These are phyloP conservation scores for Atherinosoma microstoma DNA, from an alignment of 2,797 vertebrate genomes.

Conservation along the genomic window DNA sequence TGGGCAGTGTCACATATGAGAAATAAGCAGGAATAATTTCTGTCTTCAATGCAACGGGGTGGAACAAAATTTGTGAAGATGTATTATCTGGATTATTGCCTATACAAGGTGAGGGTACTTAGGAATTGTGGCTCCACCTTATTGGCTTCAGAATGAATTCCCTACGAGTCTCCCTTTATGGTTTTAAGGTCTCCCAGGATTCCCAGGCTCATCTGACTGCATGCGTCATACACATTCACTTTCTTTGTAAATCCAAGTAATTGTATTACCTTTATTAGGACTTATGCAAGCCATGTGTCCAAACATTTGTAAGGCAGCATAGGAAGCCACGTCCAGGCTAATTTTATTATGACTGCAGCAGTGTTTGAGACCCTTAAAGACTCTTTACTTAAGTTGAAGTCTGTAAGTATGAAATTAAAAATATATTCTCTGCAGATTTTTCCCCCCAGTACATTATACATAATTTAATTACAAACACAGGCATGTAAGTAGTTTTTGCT, in stretches of 20 bases:
- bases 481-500: not conserved
- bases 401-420: not conserved
- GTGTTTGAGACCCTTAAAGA: not conserved
- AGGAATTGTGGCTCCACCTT: slow-evolving; percentile 66
- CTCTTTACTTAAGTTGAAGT: not conserved
- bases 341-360: not conserved
- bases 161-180: slow-evolving; percentile 57
- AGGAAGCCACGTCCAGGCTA: not conserved
- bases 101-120: slow-evolving; percentile 74
- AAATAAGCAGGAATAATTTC: slow-evolving; percentile 83
- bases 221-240: slow-evolving; percentile 54
- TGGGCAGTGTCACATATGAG: slow-evolving; percentile 80
- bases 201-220: slow-evolving; percentile 35
- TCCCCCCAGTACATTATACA: not conserved
- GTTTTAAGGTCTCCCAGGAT: slow-evolving; percentile 62
- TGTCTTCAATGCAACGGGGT: slow-evolving; percentile 69
- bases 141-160: slow-evolving; percentile 72
- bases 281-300: not conserved
- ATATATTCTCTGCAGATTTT: not conserved
- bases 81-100: slow-evolving; percentile 73
- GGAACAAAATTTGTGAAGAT: slow-evolving; percentile 74
- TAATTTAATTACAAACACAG: not conserved
- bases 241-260: slow-evolving; percentile 54
- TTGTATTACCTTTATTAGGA: slow-evolving; percentile 20
- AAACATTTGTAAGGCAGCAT: not conserved